phyloP scores from a whole-genome alignment of 1,140 invertebrate species.

The Heliconius congener region DNA sequence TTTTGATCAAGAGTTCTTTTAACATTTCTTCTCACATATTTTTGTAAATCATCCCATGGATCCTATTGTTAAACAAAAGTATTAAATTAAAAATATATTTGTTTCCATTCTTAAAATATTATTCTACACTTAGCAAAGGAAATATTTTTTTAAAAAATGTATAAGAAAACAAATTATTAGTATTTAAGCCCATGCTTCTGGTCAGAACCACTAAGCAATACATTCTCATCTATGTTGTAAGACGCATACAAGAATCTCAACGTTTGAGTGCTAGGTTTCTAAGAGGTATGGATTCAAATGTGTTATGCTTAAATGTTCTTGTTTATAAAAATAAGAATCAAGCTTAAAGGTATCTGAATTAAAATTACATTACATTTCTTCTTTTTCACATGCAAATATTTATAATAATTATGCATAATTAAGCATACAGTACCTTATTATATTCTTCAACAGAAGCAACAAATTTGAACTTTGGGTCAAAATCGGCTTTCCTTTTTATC shows the following conservation, averaged over 20 bases:
- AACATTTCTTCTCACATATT: constrained; percentile 91
- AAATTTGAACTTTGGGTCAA: constrained; percentile 89
- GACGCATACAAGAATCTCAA: too few relatives aligned
- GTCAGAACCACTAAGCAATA: too few relatives aligned
- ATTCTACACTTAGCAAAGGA: too few relatives aligned
- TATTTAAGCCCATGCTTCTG: too few relatives aligned
- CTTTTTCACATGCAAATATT: not conserved
- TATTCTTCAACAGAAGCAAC: constrained; percentile 87
- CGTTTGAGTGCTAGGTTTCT: too few relatives aligned
- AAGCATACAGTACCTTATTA: constrained; percentile 80
- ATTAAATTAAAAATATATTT: not conserved
- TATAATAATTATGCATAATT: not conserved
- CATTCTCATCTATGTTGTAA: too few relatives aligned
- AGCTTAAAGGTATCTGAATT: not conserved
- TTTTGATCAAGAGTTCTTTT: constrained; percentile 93
- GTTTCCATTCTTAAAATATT: too few relatives aligned
- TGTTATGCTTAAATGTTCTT: too few relatives aligned
- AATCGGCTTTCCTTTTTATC: constrained; percentile 86
- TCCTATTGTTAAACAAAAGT: constrained; percentile 66
- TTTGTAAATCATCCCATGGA: constrained; percentile 92
- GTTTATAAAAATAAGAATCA: not conserved
- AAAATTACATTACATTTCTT: too few relatives aligned
- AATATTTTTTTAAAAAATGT: too few relatives aligned
- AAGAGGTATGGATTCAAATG: too few relatives aligned
- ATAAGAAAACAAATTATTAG: too few relatives aligned